Evolutionary conservation across 2,113 vertebrate species (phyloP).

Genomic region (Coracopsis vasa): DNA sequence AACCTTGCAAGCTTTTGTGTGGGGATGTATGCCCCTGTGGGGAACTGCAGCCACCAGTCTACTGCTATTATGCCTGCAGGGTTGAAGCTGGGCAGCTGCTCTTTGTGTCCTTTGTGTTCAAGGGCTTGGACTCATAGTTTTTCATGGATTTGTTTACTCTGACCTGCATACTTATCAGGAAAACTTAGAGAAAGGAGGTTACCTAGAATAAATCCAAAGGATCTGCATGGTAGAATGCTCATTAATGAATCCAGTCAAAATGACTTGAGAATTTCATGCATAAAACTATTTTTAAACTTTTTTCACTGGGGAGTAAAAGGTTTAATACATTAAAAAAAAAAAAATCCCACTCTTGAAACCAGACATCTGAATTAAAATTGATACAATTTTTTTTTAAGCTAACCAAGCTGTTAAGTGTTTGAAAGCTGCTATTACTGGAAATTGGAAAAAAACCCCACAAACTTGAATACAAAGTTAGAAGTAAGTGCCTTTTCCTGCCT

Average conservation of each 20-base stretch:
- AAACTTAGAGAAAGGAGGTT: neutral
- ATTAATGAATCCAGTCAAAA: neutral
- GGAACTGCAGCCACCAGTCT: neutral
- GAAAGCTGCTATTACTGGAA: neutral
- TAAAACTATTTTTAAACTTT: neutral
- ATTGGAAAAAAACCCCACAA: neutral
- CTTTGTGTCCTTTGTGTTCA: constrained; percentile 37
- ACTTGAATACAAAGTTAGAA: neutral
- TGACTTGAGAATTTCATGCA: neutral
- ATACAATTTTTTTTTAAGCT: neutral
- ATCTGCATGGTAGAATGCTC: neutral
- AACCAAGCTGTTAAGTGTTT: neutral
- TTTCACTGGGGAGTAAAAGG: neutral
- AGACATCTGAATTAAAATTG: neutral
- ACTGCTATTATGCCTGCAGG: neutral
- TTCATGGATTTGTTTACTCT: constrained; percentile 14
- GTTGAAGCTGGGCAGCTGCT: constrained; percentile 19
- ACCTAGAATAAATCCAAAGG: neutral
- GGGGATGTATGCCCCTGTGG: neutral
- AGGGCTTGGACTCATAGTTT: neutral
- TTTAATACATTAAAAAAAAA: neutral
- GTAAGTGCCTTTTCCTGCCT: neutral
- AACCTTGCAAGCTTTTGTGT: constrained; percentile 9
- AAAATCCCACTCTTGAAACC: neutral
- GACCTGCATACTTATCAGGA: neutral